Base-by-base conservation (phyloP, 2,888 invertebrate species). In the Trichogramma evanescens region DNA sequence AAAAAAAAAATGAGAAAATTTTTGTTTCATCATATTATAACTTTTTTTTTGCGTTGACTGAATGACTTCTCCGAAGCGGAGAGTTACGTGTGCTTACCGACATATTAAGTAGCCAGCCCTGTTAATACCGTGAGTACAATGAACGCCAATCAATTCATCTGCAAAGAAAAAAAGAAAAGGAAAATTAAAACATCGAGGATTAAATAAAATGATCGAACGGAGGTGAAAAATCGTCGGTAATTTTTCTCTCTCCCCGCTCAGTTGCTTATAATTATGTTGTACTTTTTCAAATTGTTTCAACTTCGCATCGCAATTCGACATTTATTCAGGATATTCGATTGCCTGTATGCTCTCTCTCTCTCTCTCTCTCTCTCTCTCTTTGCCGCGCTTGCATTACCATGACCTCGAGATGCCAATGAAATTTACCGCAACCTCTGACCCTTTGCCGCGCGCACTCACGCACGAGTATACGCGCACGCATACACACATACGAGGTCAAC, bases 121-220 rank as follows among this genome's bases (percentile, higher is more conserved):
- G 76, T 91, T 91, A 64, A 91, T 79, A 4, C 91, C 91, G 71
- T 90, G 91, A 1, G 91, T 91, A 74, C 91, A 91, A 75, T 91
- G 91, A 60, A 91, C 86, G 54, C 90, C 91, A 66, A 91, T 82
- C 64, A 91, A 72, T 66, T 83, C 82, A 72, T 83, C 89, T 89
- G 82, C 26, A 81, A 82, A 13, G 13, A 13, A 13, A 13, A 13
- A 13, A 13, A 13, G 13, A 13, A 13, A 13, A 13, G 1, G 2
- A 13, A 51, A n/a, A 10, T 48, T 13, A 9, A 6, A 48, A 48
- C 6, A 48, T 48, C 13, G 8, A 48, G 8, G 6, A 48, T 13
- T 13, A 13, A 13, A 13, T 13, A 13, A 13, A 13, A 13, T 13
- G 13, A 13, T 13, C 13, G 13, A 13, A 13, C 13, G 13, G 13